A percentile compares a stretch with the other conserved stretches of the same genome.
phyloP scores from a whole-genome alignment of 1,140 invertebrate genomes.

The Maniola jurtina region DNA sequence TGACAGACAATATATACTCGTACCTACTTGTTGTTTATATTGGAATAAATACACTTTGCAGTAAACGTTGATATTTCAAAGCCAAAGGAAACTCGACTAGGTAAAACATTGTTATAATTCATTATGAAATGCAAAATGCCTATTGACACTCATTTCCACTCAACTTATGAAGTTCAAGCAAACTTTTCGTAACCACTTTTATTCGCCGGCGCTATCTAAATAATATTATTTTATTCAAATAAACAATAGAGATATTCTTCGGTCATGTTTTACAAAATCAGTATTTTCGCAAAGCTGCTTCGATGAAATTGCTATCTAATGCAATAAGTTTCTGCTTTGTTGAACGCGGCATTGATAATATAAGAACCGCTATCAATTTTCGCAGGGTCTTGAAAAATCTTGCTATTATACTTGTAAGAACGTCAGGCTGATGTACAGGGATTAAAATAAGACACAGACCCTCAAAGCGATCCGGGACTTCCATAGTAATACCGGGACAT shows the following conservation, averaged over 20 bases:
- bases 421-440: too few species aligned
- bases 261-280: constrained; percentile 5
- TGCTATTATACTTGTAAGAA: constrained; percentile 1
- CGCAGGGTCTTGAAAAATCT: constrained; percentile 8
- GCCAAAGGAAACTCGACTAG: too few species aligned
- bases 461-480: too few species aligned
- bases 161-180: neutral
- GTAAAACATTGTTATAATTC: too few species aligned
- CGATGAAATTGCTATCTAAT: constrained; percentile 18
- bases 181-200: neutral
- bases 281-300: constrained; percentile 17
- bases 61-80: too few species aligned
- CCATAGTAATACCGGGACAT: too few species aligned
- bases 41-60: too few species aligned
- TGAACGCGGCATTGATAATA: constrained; percentile 11
- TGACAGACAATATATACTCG: too few species aligned
- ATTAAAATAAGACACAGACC: too few species aligned
- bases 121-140: neutral
- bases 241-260: neutral
- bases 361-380: constrained; percentile 8
- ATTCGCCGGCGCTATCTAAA: neutral
- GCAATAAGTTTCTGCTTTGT: constrained; percentile 21
- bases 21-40: too few species aligned
- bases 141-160: neutral
- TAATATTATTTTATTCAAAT: constrained; percentile 9